A percentile compares a stretch with the other conserved stretches of the same genome.
Evolutionary conservation across 2,888 invertebrate species (phyloP).

Genomic region (Teleogryllus oceanicus): DNA sequence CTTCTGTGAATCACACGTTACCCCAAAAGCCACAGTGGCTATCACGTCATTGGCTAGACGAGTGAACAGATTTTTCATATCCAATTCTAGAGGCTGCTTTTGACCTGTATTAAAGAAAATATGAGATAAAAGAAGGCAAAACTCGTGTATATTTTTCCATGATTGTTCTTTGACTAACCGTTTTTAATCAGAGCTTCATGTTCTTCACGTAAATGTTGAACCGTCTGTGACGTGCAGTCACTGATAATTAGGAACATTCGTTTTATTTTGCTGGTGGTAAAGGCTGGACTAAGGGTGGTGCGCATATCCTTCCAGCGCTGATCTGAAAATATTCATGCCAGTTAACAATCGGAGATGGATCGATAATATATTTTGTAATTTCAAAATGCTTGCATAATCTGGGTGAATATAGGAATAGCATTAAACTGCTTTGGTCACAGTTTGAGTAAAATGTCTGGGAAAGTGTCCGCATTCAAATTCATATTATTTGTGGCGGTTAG

Average conservation of each 20-base stretch:
- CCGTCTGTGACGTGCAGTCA: conserved; percentile 30
- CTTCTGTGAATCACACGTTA: conserved; percentile 54
- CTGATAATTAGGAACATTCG: conserved; percentile 29
- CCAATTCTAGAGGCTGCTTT: conserved; percentile 39
- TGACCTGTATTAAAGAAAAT: too few species aligned
- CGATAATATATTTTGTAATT: too few species aligned
- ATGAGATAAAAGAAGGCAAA: too few species aligned
- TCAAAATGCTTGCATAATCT: too few species aligned
- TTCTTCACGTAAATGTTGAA: conserved; percentile 26
- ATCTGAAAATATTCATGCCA: conserved; percentile 20
- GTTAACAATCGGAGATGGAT: too few species aligned
- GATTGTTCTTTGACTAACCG: not conserved
- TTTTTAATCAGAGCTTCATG: not conserved
- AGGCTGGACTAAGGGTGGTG: conserved; percentile 33
- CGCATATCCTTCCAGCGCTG: conserved; percentile 34
- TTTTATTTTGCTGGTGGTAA: conserved; percentile 34
- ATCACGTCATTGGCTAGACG: conserved; percentile 60
- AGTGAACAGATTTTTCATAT: conserved; percentile 52
- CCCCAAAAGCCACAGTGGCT: conserved; percentile 57
- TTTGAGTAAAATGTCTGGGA: too few species aligned
- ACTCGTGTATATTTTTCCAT: too few species aligned
- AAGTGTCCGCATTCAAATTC: too few species aligned
- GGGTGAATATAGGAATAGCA: too few species aligned
- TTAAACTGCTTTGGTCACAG: too few species aligned
- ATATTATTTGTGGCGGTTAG: too few species aligned